These are phyloP conservation scores for Flabesymbios commensalis DNA, from an alignment of 2,888 invertebrate genomes.

Conservation along the genomic window DNA sequence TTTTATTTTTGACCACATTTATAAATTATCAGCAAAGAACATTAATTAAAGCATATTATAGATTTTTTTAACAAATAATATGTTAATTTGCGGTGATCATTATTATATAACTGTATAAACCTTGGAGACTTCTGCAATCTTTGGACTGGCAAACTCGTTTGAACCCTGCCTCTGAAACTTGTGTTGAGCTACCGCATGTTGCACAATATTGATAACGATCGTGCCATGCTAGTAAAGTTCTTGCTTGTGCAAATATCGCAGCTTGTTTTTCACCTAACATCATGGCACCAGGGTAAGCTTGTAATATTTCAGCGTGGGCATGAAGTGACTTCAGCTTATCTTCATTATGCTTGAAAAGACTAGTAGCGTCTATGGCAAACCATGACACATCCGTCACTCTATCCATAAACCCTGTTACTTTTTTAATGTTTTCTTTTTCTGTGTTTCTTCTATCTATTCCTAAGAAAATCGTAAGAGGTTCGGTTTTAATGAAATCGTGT, in stretches of 20 bases:
- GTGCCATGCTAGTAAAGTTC: slow-evolving; percentile 61
- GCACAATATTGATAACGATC: slow-evolving; percentile 61
- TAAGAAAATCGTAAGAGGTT: slow-evolving; percentile 17
- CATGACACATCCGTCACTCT: slow-evolving; percentile 35
- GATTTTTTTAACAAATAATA: too few relatives aligned
- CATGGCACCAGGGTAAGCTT: slow-evolving; percentile 38
- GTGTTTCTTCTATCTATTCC: too few relatives aligned
- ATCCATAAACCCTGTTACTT: too few relatives aligned
- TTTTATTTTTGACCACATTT: too few relatives aligned
- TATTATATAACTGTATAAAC: too few relatives aligned
- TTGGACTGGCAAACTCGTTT: slow-evolving; percentile 50
- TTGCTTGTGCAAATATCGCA: slow-evolving; percentile 58
- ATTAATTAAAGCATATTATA: too few relatives aligned
- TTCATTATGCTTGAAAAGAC: slow-evolving; percentile 13
- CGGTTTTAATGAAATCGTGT: slow-evolving; percentile 45
- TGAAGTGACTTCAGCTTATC: too few relatives aligned
- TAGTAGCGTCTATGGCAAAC: slow-evolving; percentile 51
- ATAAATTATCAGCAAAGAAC: too few relatives aligned
- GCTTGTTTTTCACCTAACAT: slow-evolving; percentile 48
- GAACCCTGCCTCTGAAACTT: slow-evolving; percentile 53
- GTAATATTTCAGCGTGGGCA: slow-evolving; percentile 5
- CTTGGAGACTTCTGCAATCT: slow-evolving; percentile 52
- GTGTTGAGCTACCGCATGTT: slow-evolving; percentile 58
- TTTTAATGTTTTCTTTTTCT: too few relatives aligned
- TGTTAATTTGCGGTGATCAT: too few relatives aligned